phyloP scores from a whole-genome alignment of 1,140 invertebrate species.

The Hermatobates lingyangjiaoensis region DNA sequence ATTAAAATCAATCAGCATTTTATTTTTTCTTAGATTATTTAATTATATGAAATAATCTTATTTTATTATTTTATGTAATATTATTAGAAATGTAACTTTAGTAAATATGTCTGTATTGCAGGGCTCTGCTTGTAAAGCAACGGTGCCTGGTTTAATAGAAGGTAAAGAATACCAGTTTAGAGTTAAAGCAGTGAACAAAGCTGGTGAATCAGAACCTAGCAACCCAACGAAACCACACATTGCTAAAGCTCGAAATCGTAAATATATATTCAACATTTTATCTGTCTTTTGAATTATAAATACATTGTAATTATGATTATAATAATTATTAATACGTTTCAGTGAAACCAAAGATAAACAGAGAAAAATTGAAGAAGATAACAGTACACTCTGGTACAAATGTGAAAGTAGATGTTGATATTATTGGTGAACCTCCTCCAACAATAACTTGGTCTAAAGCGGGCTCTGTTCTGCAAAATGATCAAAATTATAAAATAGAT shows the following conservation, averaged over 20 bases:
- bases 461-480: slow-evolving; percentile 38
- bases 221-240: slow-evolving; percentile 72
- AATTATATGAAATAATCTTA: no score
- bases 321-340: slow-evolving; percentile 18
- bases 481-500: slow-evolving; percentile 50
- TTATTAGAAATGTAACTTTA: not conserved
- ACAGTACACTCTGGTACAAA: slow-evolving; percentile 77
- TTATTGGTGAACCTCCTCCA: slow-evolving; percentile 88
- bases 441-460: slow-evolving; percentile 73
- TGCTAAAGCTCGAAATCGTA: slow-evolving; percentile 75
- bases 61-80: no score
- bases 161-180: slow-evolving; percentile 86
- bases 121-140: slow-evolving; percentile 59
- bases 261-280: no score
- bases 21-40: no score
- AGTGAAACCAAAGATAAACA: slow-evolving; percentile 82
- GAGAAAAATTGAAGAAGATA: slow-evolving; percentile 74
- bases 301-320: not conserved
- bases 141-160: slow-evolving; percentile 71
- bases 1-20: no score
- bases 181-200: slow-evolving; percentile 82
- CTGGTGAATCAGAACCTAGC: slow-evolving; percentile 74
- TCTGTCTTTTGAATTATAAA: no score
- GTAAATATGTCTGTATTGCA: slow-evolving; percentile 20
- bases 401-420: slow-evolving; percentile 82